Base-by-base conservation (phyloP, 2,888 invertebrate species). In the Dusona sp. region DNA sequence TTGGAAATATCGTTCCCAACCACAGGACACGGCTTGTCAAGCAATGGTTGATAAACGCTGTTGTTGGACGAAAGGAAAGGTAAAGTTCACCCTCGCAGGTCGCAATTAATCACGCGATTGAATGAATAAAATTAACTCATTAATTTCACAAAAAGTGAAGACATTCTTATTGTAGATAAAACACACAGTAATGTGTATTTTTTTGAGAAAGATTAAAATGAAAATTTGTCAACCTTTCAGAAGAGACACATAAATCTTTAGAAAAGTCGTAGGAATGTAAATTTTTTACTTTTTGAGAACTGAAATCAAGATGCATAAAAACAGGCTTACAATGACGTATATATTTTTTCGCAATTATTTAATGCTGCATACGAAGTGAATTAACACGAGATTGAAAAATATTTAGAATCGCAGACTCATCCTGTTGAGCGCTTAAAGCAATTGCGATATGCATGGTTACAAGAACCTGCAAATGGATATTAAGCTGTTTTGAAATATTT, bases 1-100 rank as follows among this genome's bases (percentile, higher is more conserved):
- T 94, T 98, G 98, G 98, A 97, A 98, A 91, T 98, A 98, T 94
- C 97, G 98, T 89, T 97, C 98, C 0, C 98, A 98, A 93, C 97
- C 98, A 0, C 97, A 97, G 94, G 95, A 96, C 68, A 96, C 97
- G 0, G 98, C 98, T 0, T 98, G 98, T 89, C 97, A 97, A 92
- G 98, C 98, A 0, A 98, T 98, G 98, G 95, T 96, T 79, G 98
- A 98, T 92, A 96, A 97, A 90, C 96, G 98, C 65, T 98, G 98
- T 92, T 97, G 97, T 91, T 98, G 98, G 98, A 98, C 98, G 0
- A 96, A 98, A 84, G 98, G 99, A 72, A 98, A 98, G 95, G 95
- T 95, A 85, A 86, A 54, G 29, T 25, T 3, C 25, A 25, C 11
- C 25, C 25, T n/a, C 3, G 11, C 25, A 25, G 22, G 19, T 25